Evolutionary conservation across 2,113 vertebrate genomes (phyloP).

Genomic region (Pionites leucogaster): DNA sequence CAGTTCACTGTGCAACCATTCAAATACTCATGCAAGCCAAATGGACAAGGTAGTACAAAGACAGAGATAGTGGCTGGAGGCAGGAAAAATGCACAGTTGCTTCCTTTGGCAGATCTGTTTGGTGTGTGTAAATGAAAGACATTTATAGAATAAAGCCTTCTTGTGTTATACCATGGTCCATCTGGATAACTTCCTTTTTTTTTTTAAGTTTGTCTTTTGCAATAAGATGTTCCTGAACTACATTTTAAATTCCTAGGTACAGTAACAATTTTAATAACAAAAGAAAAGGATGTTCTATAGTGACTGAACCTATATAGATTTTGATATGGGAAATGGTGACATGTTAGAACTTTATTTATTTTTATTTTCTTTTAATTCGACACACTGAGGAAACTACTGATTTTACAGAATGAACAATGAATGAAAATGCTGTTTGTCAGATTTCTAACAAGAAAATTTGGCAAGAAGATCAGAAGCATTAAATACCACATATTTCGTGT

Average conservation of each 20-base stretch:
- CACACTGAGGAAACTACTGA: not conserved
- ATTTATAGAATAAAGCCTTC: not conserved
- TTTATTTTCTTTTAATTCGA: not conserved
- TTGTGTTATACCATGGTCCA: rapidly evolving
- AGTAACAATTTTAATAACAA: not conserved
- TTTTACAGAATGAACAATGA: not conserved
- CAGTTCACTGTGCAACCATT: not conserved
- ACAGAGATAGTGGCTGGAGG: not conserved
- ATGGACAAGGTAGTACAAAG: not conserved
- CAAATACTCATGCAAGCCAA: not conserved
- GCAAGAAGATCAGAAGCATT: not conserved
- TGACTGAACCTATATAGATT: not conserved
- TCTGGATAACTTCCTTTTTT: not conserved
- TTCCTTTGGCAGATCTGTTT: not conserved
- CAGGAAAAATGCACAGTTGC: not conserved
- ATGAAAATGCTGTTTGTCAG: not conserved
- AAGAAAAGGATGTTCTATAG: not conserved
- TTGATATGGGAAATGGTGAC: not conserved
- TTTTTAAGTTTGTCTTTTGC: not conserved
- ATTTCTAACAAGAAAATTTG: not conserved
- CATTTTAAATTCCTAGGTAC: not conserved
- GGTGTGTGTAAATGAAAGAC: not conserved
- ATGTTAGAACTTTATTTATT: not conserved
- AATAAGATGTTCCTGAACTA: not conserved
- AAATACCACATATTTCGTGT: not conserved